Evolutionary conservation across 2,797 vertebrate genomes (phyloP).

Genomic region (Centroberyx gerrardi): DNA sequence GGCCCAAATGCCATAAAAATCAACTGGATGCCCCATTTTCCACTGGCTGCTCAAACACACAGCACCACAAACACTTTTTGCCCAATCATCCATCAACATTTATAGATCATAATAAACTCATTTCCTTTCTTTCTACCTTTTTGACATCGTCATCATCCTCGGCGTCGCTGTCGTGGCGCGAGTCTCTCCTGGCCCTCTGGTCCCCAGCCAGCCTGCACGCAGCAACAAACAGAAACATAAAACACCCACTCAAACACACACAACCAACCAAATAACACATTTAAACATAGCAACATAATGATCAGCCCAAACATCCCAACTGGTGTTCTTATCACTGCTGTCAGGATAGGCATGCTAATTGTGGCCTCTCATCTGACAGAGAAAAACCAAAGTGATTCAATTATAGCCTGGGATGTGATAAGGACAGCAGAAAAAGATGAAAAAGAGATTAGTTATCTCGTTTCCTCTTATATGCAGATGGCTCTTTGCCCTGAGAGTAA

Average conservation of each 20-base stretch:
- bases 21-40: no score
- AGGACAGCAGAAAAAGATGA: background rate
- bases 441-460: no score
- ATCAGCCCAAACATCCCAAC: no score
- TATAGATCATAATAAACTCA: no score
- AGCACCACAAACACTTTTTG: background rate
- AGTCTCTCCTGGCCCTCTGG: constrained; percentile 96
- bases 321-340: background rate
- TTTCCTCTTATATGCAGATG: no score
- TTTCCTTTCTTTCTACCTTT: constrained; percentile 75
- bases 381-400: background rate
- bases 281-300: no score
- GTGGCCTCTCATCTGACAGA: background rate
- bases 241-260: background rate
- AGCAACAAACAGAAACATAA: constrained; percentile 12
- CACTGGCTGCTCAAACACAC: background rate
- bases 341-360: background rate
- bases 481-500: background rate
- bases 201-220: constrained; percentile 94
- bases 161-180: constrained; percentile 97
- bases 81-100: no score
- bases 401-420: background rate
- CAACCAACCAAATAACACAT: no score
- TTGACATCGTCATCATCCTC: constrained; percentile 97
- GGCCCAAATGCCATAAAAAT: no score